Conservation (phyloP, 2,113 vertebrate genomes). For the Australoheros scitulus region DNA sequence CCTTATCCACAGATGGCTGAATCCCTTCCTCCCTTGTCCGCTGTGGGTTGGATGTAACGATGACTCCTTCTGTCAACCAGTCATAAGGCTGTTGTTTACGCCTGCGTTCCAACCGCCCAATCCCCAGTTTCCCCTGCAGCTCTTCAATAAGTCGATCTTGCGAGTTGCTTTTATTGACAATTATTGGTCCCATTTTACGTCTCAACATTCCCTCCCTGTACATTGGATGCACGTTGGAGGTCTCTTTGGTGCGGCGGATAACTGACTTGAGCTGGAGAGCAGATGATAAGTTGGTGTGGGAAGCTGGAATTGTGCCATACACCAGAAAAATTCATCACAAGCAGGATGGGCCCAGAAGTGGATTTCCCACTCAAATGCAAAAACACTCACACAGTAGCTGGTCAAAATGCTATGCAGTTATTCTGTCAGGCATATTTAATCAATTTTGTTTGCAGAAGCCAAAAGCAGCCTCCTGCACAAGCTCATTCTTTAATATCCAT, state of each 20-base stretch:
- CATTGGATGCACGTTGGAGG: slow-evolving; percentile 93
- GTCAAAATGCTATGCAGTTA: slow-evolving; percentile 21
- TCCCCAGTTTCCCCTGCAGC: slow-evolving; percentile 91
- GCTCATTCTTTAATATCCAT: slow-evolving; percentile 11
- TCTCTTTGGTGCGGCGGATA: slow-evolving; percentile 97
- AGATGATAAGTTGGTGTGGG: slow-evolving; percentile 45
- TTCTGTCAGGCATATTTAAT: slow-evolving; percentile 6
- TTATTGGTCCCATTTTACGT: slow-evolving; percentile 88
- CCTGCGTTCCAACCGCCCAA: slow-evolving; percentile 81
- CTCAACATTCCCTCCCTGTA: slow-evolving; percentile 88
- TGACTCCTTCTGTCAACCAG: slow-evolving; percentile 91
- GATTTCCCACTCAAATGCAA: slow-evolving; percentile 23
- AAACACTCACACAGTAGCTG: slow-evolving; percentile 19
- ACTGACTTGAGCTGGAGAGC: slow-evolving; percentile 91
- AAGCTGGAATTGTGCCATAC: slow-evolving; percentile 27
- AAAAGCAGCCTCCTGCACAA: slow-evolving; percentile 24
- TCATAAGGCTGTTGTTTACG: slow-evolving; percentile 81
- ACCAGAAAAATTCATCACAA: slow-evolving; percentile 39
- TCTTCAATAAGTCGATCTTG: slow-evolving; percentile 92
- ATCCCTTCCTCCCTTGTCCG: slow-evolving; percentile 80
- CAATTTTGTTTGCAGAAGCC: slow-evolving; percentile 5
- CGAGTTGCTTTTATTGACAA: slow-evolving; percentile 89
- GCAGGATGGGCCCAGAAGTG: slow-evolving; percentile 8
- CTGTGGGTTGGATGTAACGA: slow-evolving; percentile 88
- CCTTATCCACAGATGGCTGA: slow-evolving; percentile 88